phyloP scores from a whole-genome alignment of 2,888 invertebrate species.

The Drosophila neonasuta region DNA sequence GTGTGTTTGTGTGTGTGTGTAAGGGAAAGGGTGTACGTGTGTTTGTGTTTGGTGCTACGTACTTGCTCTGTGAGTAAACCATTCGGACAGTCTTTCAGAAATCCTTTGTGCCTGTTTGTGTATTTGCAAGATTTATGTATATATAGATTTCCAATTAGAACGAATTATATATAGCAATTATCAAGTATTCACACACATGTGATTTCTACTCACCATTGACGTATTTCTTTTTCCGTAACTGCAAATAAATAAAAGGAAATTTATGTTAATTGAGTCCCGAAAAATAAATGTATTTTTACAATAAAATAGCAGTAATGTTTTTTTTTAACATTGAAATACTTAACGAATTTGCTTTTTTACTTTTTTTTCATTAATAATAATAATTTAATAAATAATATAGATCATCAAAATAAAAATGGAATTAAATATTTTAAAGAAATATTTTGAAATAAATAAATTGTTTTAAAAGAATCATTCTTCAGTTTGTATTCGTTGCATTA shows the following conservation, averaged over 20 bases:
- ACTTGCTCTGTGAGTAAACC: constrained; percentile 97
- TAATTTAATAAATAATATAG: too few relatives aligned
- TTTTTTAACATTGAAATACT: too few relatives aligned
- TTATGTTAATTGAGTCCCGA: constrained; percentile 7
- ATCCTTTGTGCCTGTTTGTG: constrained; percentile 94
- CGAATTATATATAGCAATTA: background rate
- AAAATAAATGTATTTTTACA: too few relatives aligned
- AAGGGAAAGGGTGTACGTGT: background rate
- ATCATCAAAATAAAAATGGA: too few relatives aligned
- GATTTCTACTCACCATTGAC: constrained; percentile 77
- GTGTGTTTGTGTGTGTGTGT: background rate
- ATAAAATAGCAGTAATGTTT: too few relatives aligned
- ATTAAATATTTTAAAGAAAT: too few relatives aligned
- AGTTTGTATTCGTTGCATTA: too few relatives aligned
- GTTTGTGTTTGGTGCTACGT: constrained; percentile 59
- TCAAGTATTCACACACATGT: constrained; percentile 2
- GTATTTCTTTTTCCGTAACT: constrained; percentile 81
- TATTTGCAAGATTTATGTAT: constrained; percentile 11
- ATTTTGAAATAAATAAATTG: too few relatives aligned
- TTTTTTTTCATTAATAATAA: too few relatives aligned
- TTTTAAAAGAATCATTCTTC: too few relatives aligned
- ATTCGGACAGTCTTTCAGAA: constrained; percentile 97
- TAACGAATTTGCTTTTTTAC: too few relatives aligned
- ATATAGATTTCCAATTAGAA: constrained; percentile 16
- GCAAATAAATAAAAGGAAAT: constrained; percentile 44